Evolutionary conservation across 2,888 invertebrate species (phyloP).

Genomic region (Yponomeuta malinellus): DNA sequence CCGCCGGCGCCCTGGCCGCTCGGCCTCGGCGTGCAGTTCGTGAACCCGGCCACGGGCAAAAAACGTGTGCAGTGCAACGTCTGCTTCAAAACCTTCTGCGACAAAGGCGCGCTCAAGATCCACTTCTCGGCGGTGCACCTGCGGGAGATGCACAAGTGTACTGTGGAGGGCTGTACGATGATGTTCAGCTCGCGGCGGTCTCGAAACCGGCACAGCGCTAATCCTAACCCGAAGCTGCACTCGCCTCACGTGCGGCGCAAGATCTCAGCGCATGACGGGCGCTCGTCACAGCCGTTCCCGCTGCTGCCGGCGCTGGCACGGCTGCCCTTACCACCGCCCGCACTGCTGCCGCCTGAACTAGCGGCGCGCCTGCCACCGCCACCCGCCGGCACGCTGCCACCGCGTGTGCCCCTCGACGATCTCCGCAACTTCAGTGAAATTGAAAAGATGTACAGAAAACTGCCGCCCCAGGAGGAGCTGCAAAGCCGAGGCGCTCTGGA

Average conservation of each 20-base stretch:
- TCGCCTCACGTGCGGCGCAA: slow-evolving; percentile 95
- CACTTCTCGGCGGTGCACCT: slow-evolving; percentile 98
- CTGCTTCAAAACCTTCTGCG: slow-evolving; percentile 98
- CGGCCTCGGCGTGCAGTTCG: slow-evolving; percentile 89
- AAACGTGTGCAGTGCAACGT: slow-evolving; percentile 98
- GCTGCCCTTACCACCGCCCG: slow-evolving; percentile 81
- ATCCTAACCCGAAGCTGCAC: slow-evolving; percentile 97
- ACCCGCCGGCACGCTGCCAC: slow-evolving; percentile 69
- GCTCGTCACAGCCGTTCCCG: slow-evolving; percentile 88
- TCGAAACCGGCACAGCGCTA: slow-evolving; percentile 96
- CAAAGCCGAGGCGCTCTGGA: slow-evolving; percentile 47
- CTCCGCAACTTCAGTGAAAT: slow-evolving; percentile 72
- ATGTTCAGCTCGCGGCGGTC: slow-evolving; percentile 97
- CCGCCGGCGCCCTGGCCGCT: slow-evolving; percentile 83
- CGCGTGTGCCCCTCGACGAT: slow-evolving; percentile 63
- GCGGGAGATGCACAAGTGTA: slow-evolving; percentile 99
- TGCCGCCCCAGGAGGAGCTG: slow-evolving; percentile 49
- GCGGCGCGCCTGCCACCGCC: slow-evolving; percentile 58
- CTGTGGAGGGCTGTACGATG: slow-evolving; percentile 98
- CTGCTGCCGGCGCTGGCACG: slow-evolving; percentile 82
- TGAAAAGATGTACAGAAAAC: slow-evolving; percentile 69
- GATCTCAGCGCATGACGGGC: slow-evolving; percentile 94
- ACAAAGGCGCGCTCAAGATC: slow-evolving; percentile 98
- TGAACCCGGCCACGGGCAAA: slow-evolving; percentile 94
- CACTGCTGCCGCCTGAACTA: slow-evolving; percentile 78